Evolutionary conservation across 2,888 invertebrate genomes (phyloP).

Genomic region (Sphaerophoria taeniata): DNA sequence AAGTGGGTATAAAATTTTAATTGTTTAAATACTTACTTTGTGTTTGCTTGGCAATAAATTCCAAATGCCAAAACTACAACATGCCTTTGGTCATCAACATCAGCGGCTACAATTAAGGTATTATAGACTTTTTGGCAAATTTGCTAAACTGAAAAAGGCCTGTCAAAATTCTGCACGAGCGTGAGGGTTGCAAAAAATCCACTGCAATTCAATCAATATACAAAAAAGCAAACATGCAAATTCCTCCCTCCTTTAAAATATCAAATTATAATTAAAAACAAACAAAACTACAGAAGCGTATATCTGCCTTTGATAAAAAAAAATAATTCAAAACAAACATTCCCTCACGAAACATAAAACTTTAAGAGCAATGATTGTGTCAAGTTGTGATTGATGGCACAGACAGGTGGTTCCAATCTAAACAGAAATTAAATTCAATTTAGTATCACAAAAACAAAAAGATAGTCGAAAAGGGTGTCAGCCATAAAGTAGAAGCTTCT

Average conservation of each 20-base stretch:
- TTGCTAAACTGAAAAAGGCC: too few species aligned
- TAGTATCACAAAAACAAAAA: not conserved
- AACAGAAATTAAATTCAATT: not conserved
- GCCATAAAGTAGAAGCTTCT: not conserved
- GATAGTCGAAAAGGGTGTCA: not conserved
- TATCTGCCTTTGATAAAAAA: not conserved
- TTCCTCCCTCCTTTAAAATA: too few species aligned
- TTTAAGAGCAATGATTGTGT: not conserved
- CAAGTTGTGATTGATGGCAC: constrained; percentile 7
- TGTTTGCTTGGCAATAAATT: not conserved
- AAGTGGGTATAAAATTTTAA: not conserved
- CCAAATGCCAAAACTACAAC: too few species aligned
- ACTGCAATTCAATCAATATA: too few species aligned
- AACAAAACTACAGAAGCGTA: too few species aligned
- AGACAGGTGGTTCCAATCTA: constrained; percentile 8
- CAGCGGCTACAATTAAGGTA: too few species aligned
- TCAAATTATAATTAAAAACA: too few species aligned
- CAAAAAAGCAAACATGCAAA: too few species aligned
- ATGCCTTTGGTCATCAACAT: too few species aligned
- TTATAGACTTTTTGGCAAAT: too few species aligned
- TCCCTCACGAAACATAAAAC: not conserved
- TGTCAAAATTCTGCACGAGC: too few species aligned
- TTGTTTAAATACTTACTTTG: not conserved
- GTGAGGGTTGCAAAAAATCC: too few species aligned
- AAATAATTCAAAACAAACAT: constrained; percentile 11